These are phyloP conservation scores for Hymenopus coronatus DNA, from an alignment of 2,888 invertebrate species.

Conservation along the genomic window DNA sequence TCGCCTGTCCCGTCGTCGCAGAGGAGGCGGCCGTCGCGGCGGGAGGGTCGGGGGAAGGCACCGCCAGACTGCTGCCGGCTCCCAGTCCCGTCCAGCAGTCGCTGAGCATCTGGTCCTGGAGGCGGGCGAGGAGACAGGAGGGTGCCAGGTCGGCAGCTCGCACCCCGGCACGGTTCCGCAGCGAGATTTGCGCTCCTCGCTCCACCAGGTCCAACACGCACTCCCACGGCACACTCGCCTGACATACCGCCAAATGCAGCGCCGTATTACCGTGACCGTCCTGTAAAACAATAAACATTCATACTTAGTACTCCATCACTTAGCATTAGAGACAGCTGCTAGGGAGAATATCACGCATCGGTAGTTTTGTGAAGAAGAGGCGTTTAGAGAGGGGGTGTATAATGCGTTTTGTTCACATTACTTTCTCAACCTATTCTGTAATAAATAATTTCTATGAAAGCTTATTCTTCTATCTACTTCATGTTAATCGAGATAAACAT, in stretches of 20 bases:
- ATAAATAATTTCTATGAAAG: too few relatives aligned
- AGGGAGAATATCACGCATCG: too few relatives aligned
- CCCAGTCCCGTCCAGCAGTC: conserved; percentile 44
- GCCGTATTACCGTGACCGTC: conserved; percentile 57
- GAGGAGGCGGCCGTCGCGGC: not conserved
- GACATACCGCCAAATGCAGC: conserved; percentile 55
- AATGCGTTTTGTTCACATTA: too few relatives aligned
- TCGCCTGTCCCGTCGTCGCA: not conserved
- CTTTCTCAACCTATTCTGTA: too few relatives aligned
- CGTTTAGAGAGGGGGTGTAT: too few relatives aligned
- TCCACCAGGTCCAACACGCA: conserved; percentile 52
- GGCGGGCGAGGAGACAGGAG: conserved; percentile 45
- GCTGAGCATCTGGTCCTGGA: conserved; percentile 52
- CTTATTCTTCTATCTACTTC: too few relatives aligned
- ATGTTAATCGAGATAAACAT: too few relatives aligned
- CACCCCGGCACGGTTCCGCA: conserved; percentile 50
- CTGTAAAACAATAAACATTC: conserved; percentile 33
- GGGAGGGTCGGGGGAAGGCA: not conserved
- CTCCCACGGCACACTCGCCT: conserved; percentile 54
- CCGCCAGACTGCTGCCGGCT: conserved; percentile 2
- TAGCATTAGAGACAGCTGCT: too few relatives aligned
- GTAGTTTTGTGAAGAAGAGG: too few relatives aligned
- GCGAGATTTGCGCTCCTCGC: conserved; percentile 50
- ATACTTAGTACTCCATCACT: not conserved
- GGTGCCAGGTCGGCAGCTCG: conserved; percentile 54